Evolutionary conservation across 2,797 vertebrate species (phyloP), one percentile per base, ranked within the genome.

Genomic region (Sebastes trivittatus): DNA sequence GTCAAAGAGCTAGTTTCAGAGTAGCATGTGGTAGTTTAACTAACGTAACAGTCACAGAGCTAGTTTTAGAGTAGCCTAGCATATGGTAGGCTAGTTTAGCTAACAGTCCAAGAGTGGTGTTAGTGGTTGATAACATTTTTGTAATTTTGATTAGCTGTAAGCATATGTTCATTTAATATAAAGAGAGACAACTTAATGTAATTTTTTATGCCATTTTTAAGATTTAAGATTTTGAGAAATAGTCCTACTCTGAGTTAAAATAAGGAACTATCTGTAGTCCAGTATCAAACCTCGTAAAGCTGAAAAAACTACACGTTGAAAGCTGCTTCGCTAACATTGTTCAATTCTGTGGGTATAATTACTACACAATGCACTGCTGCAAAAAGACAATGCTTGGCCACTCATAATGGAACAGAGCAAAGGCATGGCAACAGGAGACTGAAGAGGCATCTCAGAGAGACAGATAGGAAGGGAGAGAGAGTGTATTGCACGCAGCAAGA

Each of bases 311-410:
- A 18, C 18, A 66, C 30, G 72, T 18, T 58, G 18, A 34, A 68
- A 61, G 52, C 54, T 49, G 75, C 73, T 68, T 42, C 1, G 3
- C 55, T 27, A 13, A 27, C 38, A 8, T 32, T 80, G 83, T 78
- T 82, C 77, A 60, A 81, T 78, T 83, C 67, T 78, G 62, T 61
- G 63, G 38, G 75, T 78, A 54, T 87, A 83, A 88, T 88, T 84
- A 87, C 80, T 60, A 72, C 64, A 86, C 82, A 77, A 86, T 78
- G 83, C 68, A 42, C 20, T 3, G 32, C 79, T 18, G 36, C 22
- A 25, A 11, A 82, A 73, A 82, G 80, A 85, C 76, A 75, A 80
- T 23, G 72, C 32, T 23, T 72, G 1, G 67, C 60, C 20, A 4
- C 60, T 83, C 77, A 81, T 82, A 75, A 55, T 79, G 63, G 46